Evolutionary conservation across 2,797 vertebrate genomes (phyloP), one percentile per base, ranked within the genome.

Genomic region (Phoeniculus purpureus): DNA sequence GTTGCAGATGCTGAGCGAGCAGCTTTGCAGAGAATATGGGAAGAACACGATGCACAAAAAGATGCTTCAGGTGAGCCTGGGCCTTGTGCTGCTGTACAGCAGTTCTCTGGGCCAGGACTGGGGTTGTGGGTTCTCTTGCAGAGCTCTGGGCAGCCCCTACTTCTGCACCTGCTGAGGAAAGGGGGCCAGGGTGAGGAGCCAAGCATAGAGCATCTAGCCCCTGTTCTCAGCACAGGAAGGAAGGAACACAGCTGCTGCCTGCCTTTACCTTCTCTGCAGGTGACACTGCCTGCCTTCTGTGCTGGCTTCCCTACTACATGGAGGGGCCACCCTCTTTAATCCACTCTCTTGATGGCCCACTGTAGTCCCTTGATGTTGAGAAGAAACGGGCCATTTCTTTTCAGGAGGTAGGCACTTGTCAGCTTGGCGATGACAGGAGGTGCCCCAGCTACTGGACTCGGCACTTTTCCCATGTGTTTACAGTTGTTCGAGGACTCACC

Each of bases 11-110:
- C 98, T 99, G 91, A 99, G 98, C 3, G 99, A 99, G 89, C 98
- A 99, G 96, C 98, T 99, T 88, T 98, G 98, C 94, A 97, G 98
- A 68, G 99, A 99, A 60, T 99, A 98, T 1, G 99, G 99, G 94
- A 99, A 99, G 96, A 99, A 99, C 77, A 97, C 98, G 66, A 62
- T 98, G 40, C 99, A 99, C 96, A 99, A 98, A 91, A 99, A 99
- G 97, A 99, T 99, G 99, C 96, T 99, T 80, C 99, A 99, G 99
- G 99, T 99, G 95, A 85, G 88, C 20, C 45, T 15, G 79, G 61
- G 56, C 61, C n/a, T 82, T 8, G 8, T 23, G 65, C 70, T 76
- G 75, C 59, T 3, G 37, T 3, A 2, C 74, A 75, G 85, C 55
- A 60, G 21, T 60, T 87, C 48, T 60, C 18, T 52, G 67, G 31